Conservation (phyloP, 2,797 vertebrate species). For the Valencia hispanica region DNA sequence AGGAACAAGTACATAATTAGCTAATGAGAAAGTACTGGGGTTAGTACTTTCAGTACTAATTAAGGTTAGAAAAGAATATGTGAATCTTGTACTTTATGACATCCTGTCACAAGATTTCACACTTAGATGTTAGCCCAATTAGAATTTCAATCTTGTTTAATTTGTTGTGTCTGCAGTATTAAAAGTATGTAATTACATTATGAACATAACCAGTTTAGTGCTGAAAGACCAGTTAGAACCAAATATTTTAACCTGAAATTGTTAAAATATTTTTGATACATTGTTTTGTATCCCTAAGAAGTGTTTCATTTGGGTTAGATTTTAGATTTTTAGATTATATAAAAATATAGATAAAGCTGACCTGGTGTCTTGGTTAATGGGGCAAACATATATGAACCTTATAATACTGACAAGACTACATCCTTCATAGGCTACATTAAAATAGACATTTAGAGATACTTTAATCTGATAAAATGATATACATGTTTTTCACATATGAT, state of each 20-base stretch:
- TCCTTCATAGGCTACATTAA: not conserved
- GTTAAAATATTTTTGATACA: not conserved
- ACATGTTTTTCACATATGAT: not conserved
- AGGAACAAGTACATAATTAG: not conserved
- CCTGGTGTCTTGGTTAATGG: not conserved
- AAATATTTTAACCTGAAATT: not conserved
- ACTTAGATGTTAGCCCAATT: not conserved
- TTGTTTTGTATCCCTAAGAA: not conserved
- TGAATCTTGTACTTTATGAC: not conserved
- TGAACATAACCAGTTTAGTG: not conserved
- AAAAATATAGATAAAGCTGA: not conserved
- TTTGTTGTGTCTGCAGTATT: not conserved
- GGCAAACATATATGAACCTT: not conserved
- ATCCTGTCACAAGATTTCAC: not conserved
- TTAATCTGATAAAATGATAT: not conserved
- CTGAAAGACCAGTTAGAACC: not conserved
- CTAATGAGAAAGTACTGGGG: not conserved
- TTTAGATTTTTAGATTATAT: not conserved
- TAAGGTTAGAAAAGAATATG: not conserved
- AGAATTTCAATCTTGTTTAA: not conserved
- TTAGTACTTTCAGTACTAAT: too few species aligned
- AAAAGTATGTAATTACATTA: not conserved
- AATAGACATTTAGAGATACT: not conserved
- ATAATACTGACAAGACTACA: not conserved
- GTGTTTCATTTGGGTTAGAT: not conserved